Evolutionary conservation across 2,113 vertebrate species (phyloP), one percentile per base, ranked within the genome.

Genomic region (Clarias batrachus): DNA sequence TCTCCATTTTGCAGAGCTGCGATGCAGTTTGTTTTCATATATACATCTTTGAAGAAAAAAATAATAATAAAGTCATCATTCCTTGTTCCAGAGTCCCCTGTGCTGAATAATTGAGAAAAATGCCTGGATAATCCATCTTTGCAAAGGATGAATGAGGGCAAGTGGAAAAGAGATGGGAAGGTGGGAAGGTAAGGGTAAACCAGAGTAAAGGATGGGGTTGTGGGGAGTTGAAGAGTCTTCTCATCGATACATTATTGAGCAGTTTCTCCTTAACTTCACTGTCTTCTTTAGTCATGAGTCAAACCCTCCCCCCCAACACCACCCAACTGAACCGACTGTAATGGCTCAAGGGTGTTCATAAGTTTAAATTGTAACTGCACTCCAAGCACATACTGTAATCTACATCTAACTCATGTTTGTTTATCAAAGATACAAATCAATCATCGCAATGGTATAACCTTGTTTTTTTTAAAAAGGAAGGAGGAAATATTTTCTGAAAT

Each of bases 81-180:
- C 54, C 59, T 30, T 74, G 70, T 87, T 71, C 52, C 77, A 56
- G 48, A 85, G 74, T 86, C 83, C 82, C 25, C 60, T 76, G 73
- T 70, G 27, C 63, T 91, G 82, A 89, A 87, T 88, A 88, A 89
- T 81, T 88, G 89, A 88, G 82, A 79, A 71, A 82, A 74, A 52
- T 82, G 77, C 60, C 65, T 86, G 79, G 73, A 73, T n/a, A 74
- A 89, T 89, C 89, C 71, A 86, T 90, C 86, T 70, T 56, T 23
- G 62, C 56, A 59, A 87, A 80, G 65, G 73, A 89, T 25, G 59
- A 7, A 33, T 56, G 70, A 65, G 77, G 65, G 66, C 54, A 11
- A 85, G 33, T 30, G 41, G 16, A 41, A 52, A 12, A 23, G 48
- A 41, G n/a, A 37, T 33, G 57, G 8, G 23, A 48, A 21, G 71